phyloP scores from a whole-genome alignment of 2,113 vertebrate species.

The Synodontis membranacea region DNA sequence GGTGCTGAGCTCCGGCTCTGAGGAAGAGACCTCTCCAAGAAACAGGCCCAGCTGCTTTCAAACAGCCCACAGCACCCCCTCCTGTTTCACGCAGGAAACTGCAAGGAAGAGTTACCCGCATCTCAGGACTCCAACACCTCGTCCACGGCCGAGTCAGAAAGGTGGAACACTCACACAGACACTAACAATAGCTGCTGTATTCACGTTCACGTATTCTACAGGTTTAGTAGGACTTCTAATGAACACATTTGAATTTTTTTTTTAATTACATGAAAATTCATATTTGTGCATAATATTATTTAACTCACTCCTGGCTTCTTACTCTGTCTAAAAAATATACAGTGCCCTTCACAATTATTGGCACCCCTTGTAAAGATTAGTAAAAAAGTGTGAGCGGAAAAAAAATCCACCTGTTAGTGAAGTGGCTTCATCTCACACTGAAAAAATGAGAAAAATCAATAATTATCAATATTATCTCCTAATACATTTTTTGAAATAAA shows the following conservation, averaged over 20 bases:
- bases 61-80: conserved; percentile 57
- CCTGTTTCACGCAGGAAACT: conserved; percentile 33
- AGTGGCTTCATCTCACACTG: no score
- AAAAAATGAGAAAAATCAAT: no score
- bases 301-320: background rate
- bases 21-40: conserved; percentile 64
- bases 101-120: conserved; percentile 51
- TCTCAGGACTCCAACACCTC: conserved; percentile 80
- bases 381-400: no score
- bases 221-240: background rate
- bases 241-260: background rate
- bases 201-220: background rate
- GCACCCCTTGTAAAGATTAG: no score
- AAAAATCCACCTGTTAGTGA: no score
- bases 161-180: conserved; percentile 52
- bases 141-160: conserved; percentile 76
- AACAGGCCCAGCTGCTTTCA: conserved; percentile 55
- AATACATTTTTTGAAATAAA: no score
- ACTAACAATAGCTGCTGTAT: background rate
- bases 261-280: background rate
- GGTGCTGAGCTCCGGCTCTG: conserved; percentile 77
- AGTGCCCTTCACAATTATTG: no score
- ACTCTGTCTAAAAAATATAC: background rate
- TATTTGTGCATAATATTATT: background rate
- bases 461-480: no score